Evolutionary conservation across 2,888 invertebrate genomes (phyloP), one percentile per base, ranked within the genome.

Genomic region (Drosophila infuscata): DNA sequence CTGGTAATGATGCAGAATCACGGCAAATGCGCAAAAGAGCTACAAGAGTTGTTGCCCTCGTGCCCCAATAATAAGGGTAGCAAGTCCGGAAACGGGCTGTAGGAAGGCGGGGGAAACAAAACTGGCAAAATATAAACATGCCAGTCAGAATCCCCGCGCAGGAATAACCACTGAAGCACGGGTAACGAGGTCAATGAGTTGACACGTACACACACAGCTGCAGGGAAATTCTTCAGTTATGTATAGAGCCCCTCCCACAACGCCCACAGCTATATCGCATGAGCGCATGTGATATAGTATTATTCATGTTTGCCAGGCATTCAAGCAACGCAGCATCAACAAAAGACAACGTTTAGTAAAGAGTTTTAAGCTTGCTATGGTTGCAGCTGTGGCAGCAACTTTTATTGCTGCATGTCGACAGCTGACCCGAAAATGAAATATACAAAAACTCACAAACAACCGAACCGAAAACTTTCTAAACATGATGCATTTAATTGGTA

Each of bases 171-270:
- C 46, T 46, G 29, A 52, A 52, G 53, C 48, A 32, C 25, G 32
- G 63, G 74, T 64, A 78, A 75, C 74, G 88, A 85, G 85, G 85
- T 85, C 85, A 88, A 85, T 83, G 85, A 88, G 88, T 85, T 85
- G 79, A 83, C 88, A 85, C 88, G 86, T 83, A 79, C 66, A 78
- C 56, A 76, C 59, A 60, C 25, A 56, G 17, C 51, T 32, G 56
- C 20, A 63, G 76, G 83, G 83, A 81, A 87, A 64, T 66, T 82
- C 82, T 80, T 80, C 60, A 59, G 57, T 70, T 69, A 59, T 69
- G 68, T 49, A 51, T 48, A 56, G 51, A 67, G 49, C 29, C 48
- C 43, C 30, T 8, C 33, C 25, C 53, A 70, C 56, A 52, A 49
- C 46, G 33, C 53, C 63, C 63, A 32, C 60, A 60, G 52, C 43